Evolutionary conservation across 2,113 vertebrate species (phyloP).

Genomic region (Acanthisitta chloris): DNA sequence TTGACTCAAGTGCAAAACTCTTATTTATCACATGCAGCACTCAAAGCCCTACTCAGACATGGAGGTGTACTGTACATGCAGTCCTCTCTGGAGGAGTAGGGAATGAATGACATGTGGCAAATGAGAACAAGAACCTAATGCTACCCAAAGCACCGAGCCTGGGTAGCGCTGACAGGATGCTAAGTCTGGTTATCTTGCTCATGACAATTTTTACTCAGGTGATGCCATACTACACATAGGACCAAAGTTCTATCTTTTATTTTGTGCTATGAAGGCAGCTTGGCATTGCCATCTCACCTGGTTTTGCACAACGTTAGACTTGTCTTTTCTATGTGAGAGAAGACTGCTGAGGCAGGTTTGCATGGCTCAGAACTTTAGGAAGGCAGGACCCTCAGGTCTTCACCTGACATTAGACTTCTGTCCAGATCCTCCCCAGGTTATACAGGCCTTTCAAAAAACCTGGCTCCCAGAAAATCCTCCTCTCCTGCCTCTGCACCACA

Average conservation of each 20-base stretch:
- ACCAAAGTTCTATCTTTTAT: background rate
- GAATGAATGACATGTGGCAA: rapidly evolving
- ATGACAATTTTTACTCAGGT: background rate
- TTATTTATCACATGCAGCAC: background rate
- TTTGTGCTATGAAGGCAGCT: background rate
- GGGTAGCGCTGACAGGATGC: background rate
- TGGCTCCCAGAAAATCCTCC: background rate
- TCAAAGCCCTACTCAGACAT: background rate
- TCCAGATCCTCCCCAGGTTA: background rate
- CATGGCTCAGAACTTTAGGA: background rate
- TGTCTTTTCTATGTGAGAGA: background rate
- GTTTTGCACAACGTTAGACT: background rate
- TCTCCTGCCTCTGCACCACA: background rate
- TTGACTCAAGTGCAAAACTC: background rate
- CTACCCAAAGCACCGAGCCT: background rate
- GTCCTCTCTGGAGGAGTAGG: background rate
- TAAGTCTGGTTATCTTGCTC: background rate
- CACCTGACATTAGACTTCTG: background rate
- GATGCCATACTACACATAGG: background rate
- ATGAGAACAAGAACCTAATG: background rate
- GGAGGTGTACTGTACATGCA: background rate
- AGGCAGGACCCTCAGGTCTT: background rate
- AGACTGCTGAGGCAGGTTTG: background rate
- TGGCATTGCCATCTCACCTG: background rate
- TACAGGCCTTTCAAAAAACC: background rate